phyloP scores from a whole-genome alignment of 2,113 vertebrate species.

The Probosciger aterrimus region DNA sequence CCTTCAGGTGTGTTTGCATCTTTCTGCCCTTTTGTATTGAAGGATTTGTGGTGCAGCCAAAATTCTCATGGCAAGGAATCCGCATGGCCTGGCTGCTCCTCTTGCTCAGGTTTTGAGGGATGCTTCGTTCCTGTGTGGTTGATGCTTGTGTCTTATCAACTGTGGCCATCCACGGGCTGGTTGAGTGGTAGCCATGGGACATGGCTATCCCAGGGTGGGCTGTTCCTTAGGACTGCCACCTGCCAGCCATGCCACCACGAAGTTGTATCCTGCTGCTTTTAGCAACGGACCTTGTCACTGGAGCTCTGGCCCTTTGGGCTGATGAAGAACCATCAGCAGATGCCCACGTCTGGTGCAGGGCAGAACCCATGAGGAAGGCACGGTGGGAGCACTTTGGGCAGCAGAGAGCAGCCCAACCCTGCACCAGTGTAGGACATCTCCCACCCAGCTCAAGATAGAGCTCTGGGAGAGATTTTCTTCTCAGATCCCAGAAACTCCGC shows the following conservation, averaged over 20 bases:
- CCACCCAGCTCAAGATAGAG: neutral
- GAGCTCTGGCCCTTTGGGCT: neutral
- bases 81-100: neutral
- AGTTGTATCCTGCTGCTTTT: neutral
- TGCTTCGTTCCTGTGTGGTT: neutral
- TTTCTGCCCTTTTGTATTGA: neutral
- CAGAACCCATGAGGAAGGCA: neutral
- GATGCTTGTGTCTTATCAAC: neutral
- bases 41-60: neutral
- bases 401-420: neutral
- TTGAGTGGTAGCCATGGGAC: neutral
- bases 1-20: neutral
- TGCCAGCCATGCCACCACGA: neutral
- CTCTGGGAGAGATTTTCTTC: neutral
- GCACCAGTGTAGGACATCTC: neutral
- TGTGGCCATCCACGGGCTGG: rapidly evolving
- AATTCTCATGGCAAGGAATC: neutral
- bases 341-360: neutral
- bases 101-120: neutral
- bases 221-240: neutral
- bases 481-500: neutral
- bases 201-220: neutral
- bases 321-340: neutral
- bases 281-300: neutral
- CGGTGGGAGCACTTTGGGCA: neutral